Evolutionary conservation across 2,113 vertebrate genomes (phyloP).

Genomic region (Chascanopsetta lugubris): DNA sequence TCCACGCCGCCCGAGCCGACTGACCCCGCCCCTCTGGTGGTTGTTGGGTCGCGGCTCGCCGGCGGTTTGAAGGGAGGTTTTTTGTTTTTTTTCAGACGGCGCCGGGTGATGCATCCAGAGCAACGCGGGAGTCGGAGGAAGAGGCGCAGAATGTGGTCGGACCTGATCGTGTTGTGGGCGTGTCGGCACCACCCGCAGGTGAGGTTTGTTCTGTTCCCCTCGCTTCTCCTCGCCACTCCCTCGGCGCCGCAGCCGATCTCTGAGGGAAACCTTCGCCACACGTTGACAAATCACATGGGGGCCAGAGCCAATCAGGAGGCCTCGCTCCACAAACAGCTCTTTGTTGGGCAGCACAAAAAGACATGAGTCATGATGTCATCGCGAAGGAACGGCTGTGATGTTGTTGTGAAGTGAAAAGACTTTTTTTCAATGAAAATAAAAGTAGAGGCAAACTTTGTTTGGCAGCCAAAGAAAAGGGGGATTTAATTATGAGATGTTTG

Average conservation of each 20-base stretch:
- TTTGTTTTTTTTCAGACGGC: background rate
- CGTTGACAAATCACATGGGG: conserved; percentile 55
- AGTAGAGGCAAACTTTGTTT: conserved; percentile 19
- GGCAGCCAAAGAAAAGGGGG: too few species aligned
- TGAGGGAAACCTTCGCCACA: conserved; percentile 15
- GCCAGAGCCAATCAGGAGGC: conserved; percentile 39
- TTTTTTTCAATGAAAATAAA: too few species aligned
- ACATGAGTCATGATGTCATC: conserved; percentile 43
- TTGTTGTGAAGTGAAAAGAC: too few species aligned
- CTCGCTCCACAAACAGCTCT: conserved; percentile 50
- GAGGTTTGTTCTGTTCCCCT: conserved; percentile 11
- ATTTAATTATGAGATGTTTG: too few species aligned
- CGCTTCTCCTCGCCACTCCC: conserved; percentile 12
- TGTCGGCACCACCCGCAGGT: conserved; percentile 49
- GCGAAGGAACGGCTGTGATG: conserved; percentile 46
- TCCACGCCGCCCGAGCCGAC: background rate
- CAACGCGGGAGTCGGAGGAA: conserved; percentile 1
- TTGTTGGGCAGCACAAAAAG: conserved; percentile 58
- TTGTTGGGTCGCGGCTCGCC: too few species aligned
- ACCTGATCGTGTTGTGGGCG: conserved; percentile 58
- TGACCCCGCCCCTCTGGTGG: background rate
- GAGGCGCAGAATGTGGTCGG: conserved; percentile 57
- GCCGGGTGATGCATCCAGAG: background rate
- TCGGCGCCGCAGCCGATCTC: background rate
- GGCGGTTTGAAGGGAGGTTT: background rate